These are phyloP conservation scores for Steinernema khuongi DNA, from an alignment of 1,140 invertebrate species.

Conservation along the genomic window DNA sequence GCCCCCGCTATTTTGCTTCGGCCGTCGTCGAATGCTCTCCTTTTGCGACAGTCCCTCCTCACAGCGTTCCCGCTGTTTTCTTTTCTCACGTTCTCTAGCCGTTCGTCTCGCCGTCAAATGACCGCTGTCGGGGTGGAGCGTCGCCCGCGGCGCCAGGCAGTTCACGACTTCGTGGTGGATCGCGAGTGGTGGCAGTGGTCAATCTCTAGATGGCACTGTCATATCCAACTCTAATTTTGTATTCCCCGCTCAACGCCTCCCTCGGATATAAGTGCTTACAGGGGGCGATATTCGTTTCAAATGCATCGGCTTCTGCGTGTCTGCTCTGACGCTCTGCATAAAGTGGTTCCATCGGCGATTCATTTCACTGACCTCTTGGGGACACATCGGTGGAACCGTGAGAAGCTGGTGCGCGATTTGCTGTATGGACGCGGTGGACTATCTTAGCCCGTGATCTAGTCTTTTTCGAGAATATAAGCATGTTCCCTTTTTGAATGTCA, in stretches of 20 bases:
- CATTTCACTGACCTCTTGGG: too few relatives aligned
- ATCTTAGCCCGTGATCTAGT: too few relatives aligned
- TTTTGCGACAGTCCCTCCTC: neutral
- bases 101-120: neutral
- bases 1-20: neutral
- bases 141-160: conserved; percentile 15
- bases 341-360: too few relatives aligned
- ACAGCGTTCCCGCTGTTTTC: neutral
- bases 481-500: neutral
- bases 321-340: too few relatives aligned
- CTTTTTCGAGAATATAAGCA: too few relatives aligned
- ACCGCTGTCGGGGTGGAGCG: neutral
- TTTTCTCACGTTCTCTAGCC: neutral
- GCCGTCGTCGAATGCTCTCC: neutral
- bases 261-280: neutral
- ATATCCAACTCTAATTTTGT: conserved; percentile 15
- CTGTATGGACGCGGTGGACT: too few relatives aligned
- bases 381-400: too few relatives aligned
- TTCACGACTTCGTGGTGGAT: conserved; percentile 15
- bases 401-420: too few relatives aligned
- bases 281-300: neutral
- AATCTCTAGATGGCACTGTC: conserved; percentile 16
- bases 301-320: neutral
- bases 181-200: conserved; percentile 12
- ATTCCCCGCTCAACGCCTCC: neutral